Conservation (phyloP, 2,888 invertebrate species). For the Agrotis puta region DNA sequence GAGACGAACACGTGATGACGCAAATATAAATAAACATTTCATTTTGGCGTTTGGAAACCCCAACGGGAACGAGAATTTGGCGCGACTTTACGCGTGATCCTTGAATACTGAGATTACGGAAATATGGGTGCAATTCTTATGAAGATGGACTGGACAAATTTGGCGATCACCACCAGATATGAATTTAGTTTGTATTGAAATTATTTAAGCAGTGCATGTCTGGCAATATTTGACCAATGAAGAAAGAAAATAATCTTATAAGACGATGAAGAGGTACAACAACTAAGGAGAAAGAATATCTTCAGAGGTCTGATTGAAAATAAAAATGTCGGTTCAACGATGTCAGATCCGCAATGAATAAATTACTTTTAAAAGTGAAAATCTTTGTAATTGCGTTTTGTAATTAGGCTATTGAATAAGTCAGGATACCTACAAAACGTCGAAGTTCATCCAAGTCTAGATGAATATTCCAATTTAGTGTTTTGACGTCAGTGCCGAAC, state of each 20-base stretch:
- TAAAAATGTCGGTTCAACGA: not conserved
- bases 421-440: not conserved
- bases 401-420: not conserved
- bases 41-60: constrained; percentile 71
- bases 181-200: not conserved
- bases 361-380: not conserved
- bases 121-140: not conserved
- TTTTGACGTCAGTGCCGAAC: constrained; percentile 44
- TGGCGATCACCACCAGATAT: not conserved
- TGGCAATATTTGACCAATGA: not conserved
- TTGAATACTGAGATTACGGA: constrained; percentile 18
- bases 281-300: no score
- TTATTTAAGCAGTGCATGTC: no score
- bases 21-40: constrained; percentile 63
- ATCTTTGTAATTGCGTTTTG: no score
- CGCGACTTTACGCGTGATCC: constrained; percentile 52
- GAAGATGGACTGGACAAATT: constrained; percentile 14
- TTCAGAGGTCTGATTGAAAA: no score
- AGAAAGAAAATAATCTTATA: not conserved
- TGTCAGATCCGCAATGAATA: not conserved
- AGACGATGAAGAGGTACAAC: no score
- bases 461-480: not conserved
- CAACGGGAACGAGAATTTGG: constrained; percentile 55
- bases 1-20: constrained; percentile 61
- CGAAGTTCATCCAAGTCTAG: not conserved